Evolutionary conservation across 2,888 invertebrate species (phyloP).

Genomic region (Dryobotodes eremita): DNA sequence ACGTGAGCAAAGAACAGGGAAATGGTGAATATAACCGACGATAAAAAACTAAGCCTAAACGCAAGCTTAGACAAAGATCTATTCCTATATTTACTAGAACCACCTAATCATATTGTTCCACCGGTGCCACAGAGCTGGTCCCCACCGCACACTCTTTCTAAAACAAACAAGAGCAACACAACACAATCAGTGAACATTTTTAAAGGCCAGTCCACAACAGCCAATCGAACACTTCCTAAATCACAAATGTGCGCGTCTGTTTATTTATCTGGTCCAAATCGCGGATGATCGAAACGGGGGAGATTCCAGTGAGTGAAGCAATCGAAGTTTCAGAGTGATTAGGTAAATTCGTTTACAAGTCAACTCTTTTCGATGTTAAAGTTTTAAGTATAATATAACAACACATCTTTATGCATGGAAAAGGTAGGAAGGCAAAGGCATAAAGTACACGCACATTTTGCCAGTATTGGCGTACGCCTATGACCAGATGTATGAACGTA

Average conservation of each 20-base stretch:
- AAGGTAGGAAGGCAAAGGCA: neutral
- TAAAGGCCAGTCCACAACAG: constrained; percentile 32
- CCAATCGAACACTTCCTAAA: constrained; percentile 46
- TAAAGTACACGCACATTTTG: neutral
- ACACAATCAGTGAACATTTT: constrained; percentile 49
- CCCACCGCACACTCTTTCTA: constrained; percentile 10
- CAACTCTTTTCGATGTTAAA: no score
- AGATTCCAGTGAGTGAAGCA: neutral
- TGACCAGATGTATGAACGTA: no score
- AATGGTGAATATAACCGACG: no score
- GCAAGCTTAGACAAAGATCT: neutral
- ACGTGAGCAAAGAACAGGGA: neutral
- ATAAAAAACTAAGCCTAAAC: neutral
- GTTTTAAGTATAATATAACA: neutral
- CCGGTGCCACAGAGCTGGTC: neutral
- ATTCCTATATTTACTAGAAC: neutral
- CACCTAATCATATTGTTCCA: neutral
- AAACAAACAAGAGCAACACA: constrained; percentile 47
- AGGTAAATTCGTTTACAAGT: no score
- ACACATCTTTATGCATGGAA: neutral
- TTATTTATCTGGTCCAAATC: constrained; percentile 42
- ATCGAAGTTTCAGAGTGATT: neutral
- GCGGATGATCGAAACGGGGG: constrained; percentile 29
- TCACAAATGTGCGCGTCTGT: constrained; percentile 38
- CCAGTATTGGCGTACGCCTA: no score